Evolutionary conservation across 2,797 vertebrate species (phyloP), one percentile per base, ranked within the genome.

Genomic region (Serranus cabrilla): DNA sequence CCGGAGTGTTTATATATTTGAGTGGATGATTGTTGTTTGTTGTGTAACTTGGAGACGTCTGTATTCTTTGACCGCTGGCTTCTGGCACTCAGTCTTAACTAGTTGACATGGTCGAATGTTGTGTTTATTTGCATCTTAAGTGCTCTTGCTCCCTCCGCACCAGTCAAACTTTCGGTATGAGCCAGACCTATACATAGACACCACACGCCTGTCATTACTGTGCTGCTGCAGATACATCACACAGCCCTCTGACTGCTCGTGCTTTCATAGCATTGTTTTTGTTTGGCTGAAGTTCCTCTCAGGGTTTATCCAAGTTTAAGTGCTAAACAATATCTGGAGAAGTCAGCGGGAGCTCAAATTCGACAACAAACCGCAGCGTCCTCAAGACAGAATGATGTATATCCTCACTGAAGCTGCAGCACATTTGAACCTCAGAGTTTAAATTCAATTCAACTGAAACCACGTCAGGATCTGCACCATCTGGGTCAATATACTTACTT

Each of bases 111-210:
- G 39, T 63, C 1, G 13, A 62, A 39, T 47, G 78, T 66, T 82
- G 79, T 80, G 87, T 89, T 86, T 82, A 74, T 89, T 69, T 84
- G 73, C 54, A 70, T 80, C 76, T 78, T n/a, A 54, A 69, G 71
- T n/a, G 12, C 52, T 49, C 7, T 34, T 34, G 55, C 37, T 69
- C 34, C 43, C 23, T 81, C 67, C 46, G 64, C 81, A 82, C 77
- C 82, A 60, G 75, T 81, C 69, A 39, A 42, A 59, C 52, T 60
- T 47, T 0, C 52, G 81, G 71, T 74, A 37, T 13, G 61, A 73
- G 59, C 58, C 58, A 17, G 61, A 54, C 39, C 74, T 85, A 83
- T 67, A 80, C 78, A 86, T 75, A 85, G 86, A 83, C 78, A 59
- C 59, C 73, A 67, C 82, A 74, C 23, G 60, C 57, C 86, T 82